phyloP scores from a whole-genome alignment of 2,113 vertebrate species.

The Tinamus guttatus region DNA sequence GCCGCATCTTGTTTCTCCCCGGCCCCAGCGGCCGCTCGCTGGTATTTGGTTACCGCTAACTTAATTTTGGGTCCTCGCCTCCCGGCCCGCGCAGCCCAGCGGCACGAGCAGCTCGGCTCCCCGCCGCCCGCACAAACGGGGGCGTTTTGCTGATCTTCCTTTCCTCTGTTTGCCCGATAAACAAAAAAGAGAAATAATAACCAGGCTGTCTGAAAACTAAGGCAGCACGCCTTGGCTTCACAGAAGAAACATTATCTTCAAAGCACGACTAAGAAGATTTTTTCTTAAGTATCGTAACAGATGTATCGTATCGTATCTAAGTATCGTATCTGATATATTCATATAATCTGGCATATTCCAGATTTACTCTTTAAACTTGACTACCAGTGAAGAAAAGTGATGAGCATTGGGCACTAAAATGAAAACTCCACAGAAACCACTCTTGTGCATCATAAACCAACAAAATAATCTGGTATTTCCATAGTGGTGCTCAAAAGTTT shows the following conservation, averaged over 20 bases:
- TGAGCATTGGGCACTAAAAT: accelerated
- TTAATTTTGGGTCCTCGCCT: background rate
- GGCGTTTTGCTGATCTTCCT: background rate
- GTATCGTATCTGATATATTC: background rate
- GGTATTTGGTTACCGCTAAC: background rate
- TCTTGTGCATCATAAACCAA: background rate
- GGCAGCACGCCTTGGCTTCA: background rate
- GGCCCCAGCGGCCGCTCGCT: background rate
- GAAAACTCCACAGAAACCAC: background rate
- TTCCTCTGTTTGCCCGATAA: background rate
- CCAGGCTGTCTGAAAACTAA: background rate
- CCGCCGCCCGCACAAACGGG: background rate
- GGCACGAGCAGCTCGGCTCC: accelerated
- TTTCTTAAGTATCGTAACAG: background rate
- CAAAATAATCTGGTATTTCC: background rate
- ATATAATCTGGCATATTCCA: background rate
- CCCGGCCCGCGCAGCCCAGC: background rate
- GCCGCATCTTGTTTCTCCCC: background rate
- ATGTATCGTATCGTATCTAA: too few species aligned
- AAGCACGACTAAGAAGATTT: background rate
- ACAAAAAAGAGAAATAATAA: background rate
- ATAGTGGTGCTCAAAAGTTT: background rate
- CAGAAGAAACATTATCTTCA: background rate
- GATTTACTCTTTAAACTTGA: background rate
- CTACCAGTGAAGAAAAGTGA: background rate